These are phyloP conservation scores for Resseliella maxima DNA, from an alignment of 2,888 invertebrate species.

Conservation along the genomic window DNA sequence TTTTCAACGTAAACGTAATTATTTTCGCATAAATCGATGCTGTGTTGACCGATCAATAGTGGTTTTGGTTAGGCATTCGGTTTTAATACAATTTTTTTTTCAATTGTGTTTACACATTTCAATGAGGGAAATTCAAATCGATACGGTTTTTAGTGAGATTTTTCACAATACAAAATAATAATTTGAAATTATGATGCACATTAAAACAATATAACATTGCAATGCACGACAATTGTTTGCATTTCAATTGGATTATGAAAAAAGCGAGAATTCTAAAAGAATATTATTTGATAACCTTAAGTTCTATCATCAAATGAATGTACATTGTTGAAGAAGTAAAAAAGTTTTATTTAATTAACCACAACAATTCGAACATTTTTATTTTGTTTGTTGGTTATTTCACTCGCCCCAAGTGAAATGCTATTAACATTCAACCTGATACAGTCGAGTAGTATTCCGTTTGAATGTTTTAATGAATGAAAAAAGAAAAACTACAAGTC, in stretches of 20 bases:
- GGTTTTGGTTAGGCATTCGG: background rate
- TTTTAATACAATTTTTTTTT: background rate
- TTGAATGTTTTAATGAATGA: background rate
- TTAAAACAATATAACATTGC: no score
- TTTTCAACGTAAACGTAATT: background rate
- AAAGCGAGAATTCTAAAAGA: background rate
- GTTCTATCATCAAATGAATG: conserved; percentile 7
- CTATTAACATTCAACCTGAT: background rate
- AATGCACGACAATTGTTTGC: background rate
- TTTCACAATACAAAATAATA: no score
- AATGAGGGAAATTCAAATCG: background rate
- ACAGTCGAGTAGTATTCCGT: background rate
- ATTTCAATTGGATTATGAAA: background rate
- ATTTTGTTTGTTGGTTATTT: background rate
- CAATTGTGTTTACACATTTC: background rate
- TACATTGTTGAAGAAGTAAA: no score
- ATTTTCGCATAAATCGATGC: background rate
- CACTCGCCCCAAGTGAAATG: background rate
- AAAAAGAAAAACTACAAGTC: background rate
- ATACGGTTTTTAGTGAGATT: no score
- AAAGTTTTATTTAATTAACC: conserved; percentile 37
- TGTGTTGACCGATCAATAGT: background rate
- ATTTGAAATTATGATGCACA: no score
- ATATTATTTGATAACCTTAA: background rate
- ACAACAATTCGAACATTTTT: background rate